Evolutionary conservation across 2,113 vertebrate genomes (phyloP).

Genomic region (Phyllopteryx taeniolatus): DNA sequence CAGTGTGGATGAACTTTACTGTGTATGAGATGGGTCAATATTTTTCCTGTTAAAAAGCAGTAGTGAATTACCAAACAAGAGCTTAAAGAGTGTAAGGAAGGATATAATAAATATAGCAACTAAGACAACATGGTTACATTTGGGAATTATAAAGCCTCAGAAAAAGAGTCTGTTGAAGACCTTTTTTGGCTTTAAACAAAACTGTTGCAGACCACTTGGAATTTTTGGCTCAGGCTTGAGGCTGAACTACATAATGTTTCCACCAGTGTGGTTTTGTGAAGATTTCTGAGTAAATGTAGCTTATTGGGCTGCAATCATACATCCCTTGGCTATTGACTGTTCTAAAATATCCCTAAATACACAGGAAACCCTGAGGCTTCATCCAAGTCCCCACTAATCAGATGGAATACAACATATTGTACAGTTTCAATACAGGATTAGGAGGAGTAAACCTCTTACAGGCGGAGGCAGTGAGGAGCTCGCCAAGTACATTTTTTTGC

Average conservation of each 20-base stretch:
- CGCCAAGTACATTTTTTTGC: not conserved
- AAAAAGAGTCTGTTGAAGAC: conserved; percentile 22
- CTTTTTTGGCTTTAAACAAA: conserved; percentile 13
- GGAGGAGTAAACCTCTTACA: conserved; percentile 42
- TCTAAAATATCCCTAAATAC: conserved; percentile 24
- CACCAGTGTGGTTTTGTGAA: conserved; percentile 32
- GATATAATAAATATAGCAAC: not conserved
- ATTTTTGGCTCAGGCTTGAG: conserved; percentile 10
- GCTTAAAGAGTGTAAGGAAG: not conserved
- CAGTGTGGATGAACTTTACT: not conserved
- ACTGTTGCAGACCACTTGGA: conserved; percentile 34
- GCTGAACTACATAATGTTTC: conserved; percentile 35
- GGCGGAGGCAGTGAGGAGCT: not conserved
- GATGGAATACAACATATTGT: conserved; percentile 17
- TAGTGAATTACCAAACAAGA: not conserved
- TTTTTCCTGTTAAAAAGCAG: not conserved
- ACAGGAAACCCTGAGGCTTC: conserved; percentile 5
- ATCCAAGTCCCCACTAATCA: conserved; percentile 18
- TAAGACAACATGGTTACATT: not conserved
- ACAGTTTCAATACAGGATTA: conserved; percentile 47
- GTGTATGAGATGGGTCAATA: not conserved
- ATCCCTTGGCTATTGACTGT: conserved; percentile 15
- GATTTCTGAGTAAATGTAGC: conserved; percentile 34
- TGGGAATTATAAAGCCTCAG: not conserved
- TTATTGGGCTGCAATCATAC: conserved; percentile 33